phyloP scores from a whole-genome alignment of 2,797 vertebrate genomes.

The Australoheros facetus region DNA sequence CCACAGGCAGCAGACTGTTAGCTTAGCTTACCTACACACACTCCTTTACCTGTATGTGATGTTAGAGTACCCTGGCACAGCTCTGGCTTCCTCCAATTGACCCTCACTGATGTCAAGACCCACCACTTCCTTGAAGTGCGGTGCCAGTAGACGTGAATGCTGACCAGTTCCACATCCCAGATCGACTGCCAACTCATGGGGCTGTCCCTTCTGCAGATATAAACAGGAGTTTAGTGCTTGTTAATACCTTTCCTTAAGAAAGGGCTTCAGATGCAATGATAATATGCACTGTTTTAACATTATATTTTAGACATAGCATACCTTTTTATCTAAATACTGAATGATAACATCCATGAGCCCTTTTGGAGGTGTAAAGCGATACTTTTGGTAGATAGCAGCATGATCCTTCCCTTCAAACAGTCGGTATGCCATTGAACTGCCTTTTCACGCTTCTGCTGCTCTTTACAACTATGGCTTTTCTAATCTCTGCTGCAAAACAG shows the following conservation, averaged over 20 bases:
- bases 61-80: constrained; percentile 61
- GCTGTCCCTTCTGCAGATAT: constrained; percentile 63
- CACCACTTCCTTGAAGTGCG: constrained; percentile 75
- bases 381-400: constrained; percentile 77
- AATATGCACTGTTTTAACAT: not conserved
- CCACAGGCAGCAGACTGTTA: not conserved
- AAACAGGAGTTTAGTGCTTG: not conserved
- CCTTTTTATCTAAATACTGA: constrained; percentile 75
- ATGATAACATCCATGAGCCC: constrained; percentile 70
- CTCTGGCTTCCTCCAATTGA: constrained; percentile 76
- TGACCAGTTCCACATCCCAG: constrained; percentile 83
- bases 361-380: constrained; percentile 71
- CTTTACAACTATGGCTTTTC: not conserved
- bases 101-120: constrained; percentile 79
- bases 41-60: constrained; percentile 73
- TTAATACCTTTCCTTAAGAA: not conserved
- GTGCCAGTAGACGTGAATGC: constrained; percentile 68
- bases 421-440: constrained; percentile 61
- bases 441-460: not conserved
- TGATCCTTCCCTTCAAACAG: constrained; percentile 80
- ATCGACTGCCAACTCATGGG: constrained; percentile 77
- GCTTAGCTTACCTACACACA: not conserved
- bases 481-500: not conserved
- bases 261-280: not conserved
- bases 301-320: constrained; percentile 17